These are phyloP conservation scores for Prunella strophiata DNA, from an alignment of 2,797 vertebrate genomes.

Conservation along the genomic window DNA sequence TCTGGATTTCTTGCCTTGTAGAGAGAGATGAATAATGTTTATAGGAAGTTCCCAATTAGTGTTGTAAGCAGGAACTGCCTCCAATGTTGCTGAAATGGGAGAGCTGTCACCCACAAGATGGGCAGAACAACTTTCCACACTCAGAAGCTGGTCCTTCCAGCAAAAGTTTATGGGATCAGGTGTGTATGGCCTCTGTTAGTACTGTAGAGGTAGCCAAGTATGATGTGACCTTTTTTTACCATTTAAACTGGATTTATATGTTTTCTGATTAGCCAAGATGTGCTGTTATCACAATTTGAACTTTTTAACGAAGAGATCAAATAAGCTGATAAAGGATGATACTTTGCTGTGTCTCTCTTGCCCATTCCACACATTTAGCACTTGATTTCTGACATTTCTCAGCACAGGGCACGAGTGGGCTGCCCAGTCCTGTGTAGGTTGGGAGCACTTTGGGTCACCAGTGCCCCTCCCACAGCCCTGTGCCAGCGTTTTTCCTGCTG, in stretches of 20 bases:
- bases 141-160: background rate
- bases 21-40: constrained; percentile 29
- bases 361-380: background rate
- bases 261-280: background rate
- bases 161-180: background rate
- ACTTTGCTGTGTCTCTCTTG: background rate
- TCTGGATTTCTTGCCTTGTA: constrained; percentile 25
- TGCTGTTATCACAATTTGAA: background rate
- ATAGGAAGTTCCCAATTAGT: constrained; percentile 43
- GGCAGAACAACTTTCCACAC: background rate
- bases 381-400: background rate
- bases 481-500: background rate
- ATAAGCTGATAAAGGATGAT: background rate
- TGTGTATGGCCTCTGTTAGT: background rate
- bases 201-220: background rate
- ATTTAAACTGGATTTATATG: constrained; percentile 7
- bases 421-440: accelerated
- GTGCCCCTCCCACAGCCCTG: background rate
- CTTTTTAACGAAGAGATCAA: constrained; percentile 42
- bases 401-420: background rate
- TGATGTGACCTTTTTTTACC: background rate
- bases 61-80: background rate
- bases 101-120: background rate
- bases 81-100: background rate
- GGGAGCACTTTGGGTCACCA: background rate